A percentile compares a stretch with the other conserved stretches of the same genome.
Conservation (phyloP, 2,797 vertebrate species). For the Toxotes lorentzi region DNA sequence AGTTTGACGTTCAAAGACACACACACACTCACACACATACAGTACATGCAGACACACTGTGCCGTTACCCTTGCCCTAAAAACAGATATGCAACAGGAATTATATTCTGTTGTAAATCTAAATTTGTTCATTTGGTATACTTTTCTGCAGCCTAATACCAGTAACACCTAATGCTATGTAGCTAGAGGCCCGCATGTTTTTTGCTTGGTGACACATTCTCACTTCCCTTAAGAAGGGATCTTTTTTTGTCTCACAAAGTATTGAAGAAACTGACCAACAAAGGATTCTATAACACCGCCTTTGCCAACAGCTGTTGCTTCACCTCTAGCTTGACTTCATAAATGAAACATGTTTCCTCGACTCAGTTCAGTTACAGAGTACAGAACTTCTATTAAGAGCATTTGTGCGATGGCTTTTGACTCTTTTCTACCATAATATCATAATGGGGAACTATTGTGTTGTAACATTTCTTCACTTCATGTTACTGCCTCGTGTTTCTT, state of each 20-base stretch:
- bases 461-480: conserved; percentile 42
- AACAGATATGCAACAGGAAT: conserved; percentile 18
- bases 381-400: conserved; percentile 42
- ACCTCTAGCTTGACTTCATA: conserved; percentile 35
- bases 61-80: conserved; percentile 51
- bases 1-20: conserved; percentile 37
- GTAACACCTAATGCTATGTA: not conserved
- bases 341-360: conserved; percentile 22
- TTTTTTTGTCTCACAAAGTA: not conserved
- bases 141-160: not conserved
- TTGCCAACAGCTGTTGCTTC: conserved; percentile 47
- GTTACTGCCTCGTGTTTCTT: conserved; percentile 55
- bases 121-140: not conserved
- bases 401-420: conserved; percentile 32
- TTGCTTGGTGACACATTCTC: not conserved
- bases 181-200: not conserved
- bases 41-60: conserved; percentile 37
- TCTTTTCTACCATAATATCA: conserved; percentile 17
- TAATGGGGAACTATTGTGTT: conserved; percentile 38
- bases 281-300: not conserved
- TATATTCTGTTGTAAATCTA: not conserved
- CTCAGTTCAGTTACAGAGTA: conserved; percentile 10
- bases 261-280: not conserved
- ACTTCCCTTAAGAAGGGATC: not conserved
- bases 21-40: conserved; percentile 35